These are phyloP conservation scores for Cebus imitator DNA, from an alignment of 2,113 vertebrate genomes.

Conservation along the genomic window DNA sequence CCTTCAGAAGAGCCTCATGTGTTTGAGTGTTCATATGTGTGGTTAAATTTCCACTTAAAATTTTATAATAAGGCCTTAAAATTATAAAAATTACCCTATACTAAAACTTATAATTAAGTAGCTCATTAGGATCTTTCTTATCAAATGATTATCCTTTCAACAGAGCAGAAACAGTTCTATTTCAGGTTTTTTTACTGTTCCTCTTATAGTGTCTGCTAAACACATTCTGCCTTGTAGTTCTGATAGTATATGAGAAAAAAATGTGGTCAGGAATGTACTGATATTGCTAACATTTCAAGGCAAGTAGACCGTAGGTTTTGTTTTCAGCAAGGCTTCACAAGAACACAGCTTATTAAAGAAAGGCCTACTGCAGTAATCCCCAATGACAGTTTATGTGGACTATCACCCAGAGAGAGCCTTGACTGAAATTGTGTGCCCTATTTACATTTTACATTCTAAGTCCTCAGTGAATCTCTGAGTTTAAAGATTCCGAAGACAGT, in stretches of 20 bases:
- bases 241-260: background rate
- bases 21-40: background rate
- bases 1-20: background rate
- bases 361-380: background rate
- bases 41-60: conserved; percentile 29
- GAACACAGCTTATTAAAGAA: conserved; percentile 24
- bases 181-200: background rate
- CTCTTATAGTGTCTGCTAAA: background rate
- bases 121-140: conserved; percentile 14
- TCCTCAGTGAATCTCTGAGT: conserved; percentile 56
- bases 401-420: background rate
- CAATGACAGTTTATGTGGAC: background rate
- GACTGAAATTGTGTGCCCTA: background rate
- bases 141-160: conserved; percentile 30
- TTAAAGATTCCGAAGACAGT: conserved; percentile 19
- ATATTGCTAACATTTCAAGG: conserved; percentile 31
- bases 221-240: background rate
- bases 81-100: background rate
- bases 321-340: background rate
- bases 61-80: conserved; percentile 24
- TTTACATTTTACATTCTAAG: conserved; percentile 10
- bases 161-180: background rate
- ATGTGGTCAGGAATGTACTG: background rate
- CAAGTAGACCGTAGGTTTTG: background rate
- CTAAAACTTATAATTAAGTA: background rate